Evolutionary conservation across 2,888 invertebrate species (phyloP).

Genomic region (Panzeria rudis): DNA sequence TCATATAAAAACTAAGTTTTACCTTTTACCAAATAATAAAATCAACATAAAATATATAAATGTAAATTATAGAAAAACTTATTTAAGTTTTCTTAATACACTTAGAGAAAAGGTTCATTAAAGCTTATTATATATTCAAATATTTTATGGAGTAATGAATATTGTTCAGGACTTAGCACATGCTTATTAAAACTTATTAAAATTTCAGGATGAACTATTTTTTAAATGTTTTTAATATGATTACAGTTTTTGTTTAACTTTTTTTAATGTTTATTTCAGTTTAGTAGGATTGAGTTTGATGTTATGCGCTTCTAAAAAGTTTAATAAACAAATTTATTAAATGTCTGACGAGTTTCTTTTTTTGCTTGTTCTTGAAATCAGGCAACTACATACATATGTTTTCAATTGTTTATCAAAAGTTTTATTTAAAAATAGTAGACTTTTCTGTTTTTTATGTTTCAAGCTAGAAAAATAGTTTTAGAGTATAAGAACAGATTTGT

Average conservation of each 20-base stretch:
- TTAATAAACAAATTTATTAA: not conserved
- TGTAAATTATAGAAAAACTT: not conserved
- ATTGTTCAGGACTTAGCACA: constrained; percentile 10
- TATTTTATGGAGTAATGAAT: not conserved
- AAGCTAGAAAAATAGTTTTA: constrained; percentile 49
- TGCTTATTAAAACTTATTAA: constrained; percentile 44
- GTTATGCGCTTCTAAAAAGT: constrained; percentile 33
- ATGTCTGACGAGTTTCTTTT: constrained; percentile 10
- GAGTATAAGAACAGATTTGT: constrained; percentile 40
- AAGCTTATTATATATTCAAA: constrained; percentile 26
- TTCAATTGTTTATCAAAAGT: constrained; percentile 38
- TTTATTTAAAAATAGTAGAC: constrained; percentile 27
- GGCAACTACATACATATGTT: constrained; percentile 57
- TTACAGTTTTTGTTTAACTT: constrained; percentile 6
- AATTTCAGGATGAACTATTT: not conserved
- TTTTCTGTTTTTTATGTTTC: constrained; percentile 34
- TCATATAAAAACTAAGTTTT: not conserved
- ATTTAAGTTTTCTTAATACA: constrained; percentile 18
- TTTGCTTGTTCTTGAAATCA: constrained; percentile 24
- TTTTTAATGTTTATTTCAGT: constrained; percentile 2
- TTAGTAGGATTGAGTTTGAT: not conserved
- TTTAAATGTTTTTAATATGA: not conserved
- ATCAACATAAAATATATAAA: not conserved
- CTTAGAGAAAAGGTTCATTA: constrained; percentile 62
- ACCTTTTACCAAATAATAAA: constrained; percentile 3